Conservation (phyloP, 2,888 invertebrate genomes). For the Oscheius sp. region DNA sequence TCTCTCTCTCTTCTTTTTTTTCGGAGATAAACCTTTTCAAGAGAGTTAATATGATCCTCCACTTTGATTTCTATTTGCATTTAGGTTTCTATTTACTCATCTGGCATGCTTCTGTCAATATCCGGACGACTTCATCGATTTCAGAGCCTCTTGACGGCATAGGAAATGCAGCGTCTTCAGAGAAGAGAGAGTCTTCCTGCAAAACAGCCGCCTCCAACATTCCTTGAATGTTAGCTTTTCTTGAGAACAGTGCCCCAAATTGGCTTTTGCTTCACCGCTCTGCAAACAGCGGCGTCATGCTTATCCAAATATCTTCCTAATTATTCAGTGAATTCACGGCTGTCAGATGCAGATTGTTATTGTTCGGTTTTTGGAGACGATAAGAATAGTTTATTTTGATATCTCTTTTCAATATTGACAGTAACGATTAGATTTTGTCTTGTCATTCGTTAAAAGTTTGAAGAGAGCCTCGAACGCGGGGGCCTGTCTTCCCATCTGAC, state of each 20-base stretch:
- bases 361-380: no score
- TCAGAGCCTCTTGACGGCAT: conserved; percentile 19
- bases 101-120: conserved; percentile 28
- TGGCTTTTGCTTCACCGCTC: no score
- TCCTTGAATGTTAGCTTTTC: no score
- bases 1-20: neutral
- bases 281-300: no score
- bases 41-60: conserved; percentile 26
- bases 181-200: no score
- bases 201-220: no score
- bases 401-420: neutral
- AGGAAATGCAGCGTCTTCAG: conserved; percentile 8
- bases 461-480: neutral
- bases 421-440: neutral
- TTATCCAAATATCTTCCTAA: no score
- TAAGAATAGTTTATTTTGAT: no score
- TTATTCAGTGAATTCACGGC: no score
- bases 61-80: conserved; percentile 23
- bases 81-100: conserved; percentile 27
- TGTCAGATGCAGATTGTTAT: no score
- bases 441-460: no score
- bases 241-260: no score
- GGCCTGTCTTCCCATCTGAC: neutral
- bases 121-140: conserved; percentile 25
- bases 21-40: neutral